phyloP scores from a whole-genome alignment of 2,888 invertebrate genomes.

The Pristionchus mayeri region DNA sequence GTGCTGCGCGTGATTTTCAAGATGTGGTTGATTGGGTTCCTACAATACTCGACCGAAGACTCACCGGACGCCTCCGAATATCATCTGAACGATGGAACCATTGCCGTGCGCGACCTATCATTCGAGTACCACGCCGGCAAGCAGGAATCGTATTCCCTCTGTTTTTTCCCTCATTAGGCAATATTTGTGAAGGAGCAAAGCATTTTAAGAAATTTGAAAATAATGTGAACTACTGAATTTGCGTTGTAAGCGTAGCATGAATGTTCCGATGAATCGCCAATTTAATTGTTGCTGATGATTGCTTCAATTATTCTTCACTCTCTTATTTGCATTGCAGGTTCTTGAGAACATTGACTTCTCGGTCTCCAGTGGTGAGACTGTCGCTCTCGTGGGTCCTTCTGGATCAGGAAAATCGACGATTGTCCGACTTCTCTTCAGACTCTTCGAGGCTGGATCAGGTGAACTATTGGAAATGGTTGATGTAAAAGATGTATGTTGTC shows the following conservation, averaged over 20 bases:
- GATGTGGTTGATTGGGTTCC: neutral
- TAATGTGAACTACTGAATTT: too few species aligned
- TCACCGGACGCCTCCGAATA: constrained; percentile 86
- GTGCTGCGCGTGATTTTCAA: neutral
- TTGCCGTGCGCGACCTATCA: constrained; percentile 91
- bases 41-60: constrained; percentile 79
- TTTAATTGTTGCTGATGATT: too few species aligned
- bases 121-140: constrained; percentile 89
- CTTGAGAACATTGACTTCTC: constrained; percentile 74
- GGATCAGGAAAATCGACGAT: constrained; percentile 79
- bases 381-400: constrained; percentile 80
- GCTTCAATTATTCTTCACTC: too few species aligned
- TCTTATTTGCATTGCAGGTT: constrained; percentile 9
- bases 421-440: constrained; percentile 79
- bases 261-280: too few species aligned
- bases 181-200: too few species aligned
- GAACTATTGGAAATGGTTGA: constrained; percentile 78
- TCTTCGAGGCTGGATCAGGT: constrained; percentile 78
- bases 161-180: too few species aligned
- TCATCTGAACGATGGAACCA: constrained; percentile 81
- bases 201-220: too few species aligned
- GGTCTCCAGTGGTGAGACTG: constrained; percentile 88
- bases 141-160: constrained; percentile 54
- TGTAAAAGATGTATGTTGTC: too few species aligned
- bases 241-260: too few species aligned